A percentile compares a stretch with the other conserved stretches of the same genome.
Evolutionary conservation across 2,888 invertebrate genomes (phyloP).

Genomic region (Megastigmus dorsalis): DNA sequence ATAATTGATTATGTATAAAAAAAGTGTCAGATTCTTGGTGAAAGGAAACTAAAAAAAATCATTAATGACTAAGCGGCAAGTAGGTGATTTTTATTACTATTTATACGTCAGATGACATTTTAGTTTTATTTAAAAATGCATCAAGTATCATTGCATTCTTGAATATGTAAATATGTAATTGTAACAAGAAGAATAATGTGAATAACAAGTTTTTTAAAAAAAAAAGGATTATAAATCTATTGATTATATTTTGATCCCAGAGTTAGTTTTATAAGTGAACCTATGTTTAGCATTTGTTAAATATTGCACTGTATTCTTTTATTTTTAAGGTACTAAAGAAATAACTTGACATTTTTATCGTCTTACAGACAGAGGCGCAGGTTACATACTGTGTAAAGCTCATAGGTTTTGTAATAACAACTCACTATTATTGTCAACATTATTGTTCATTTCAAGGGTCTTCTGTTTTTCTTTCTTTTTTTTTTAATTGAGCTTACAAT

Average conservation of each 20-base stretch:
- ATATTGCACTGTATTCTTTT: not conserved
- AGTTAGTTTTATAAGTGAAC: not conserved
- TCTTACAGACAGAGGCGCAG: constrained; percentile 42
- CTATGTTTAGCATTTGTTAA: constrained; percentile 6
- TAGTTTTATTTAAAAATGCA: constrained; percentile 35
- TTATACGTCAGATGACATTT: constrained; percentile 38
- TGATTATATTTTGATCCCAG: constrained; percentile 39
- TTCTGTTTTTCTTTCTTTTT: not conserved
- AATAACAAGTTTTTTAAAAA: constrained; percentile 45
- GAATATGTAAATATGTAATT: constrained; percentile 52
- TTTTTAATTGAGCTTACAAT: constrained; percentile 7
- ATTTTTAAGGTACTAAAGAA: constrained; percentile 18
- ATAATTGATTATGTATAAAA: constrained; percentile 14
- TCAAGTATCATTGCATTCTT: constrained; percentile 22
- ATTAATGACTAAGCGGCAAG: constrained; percentile 24
- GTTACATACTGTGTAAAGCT: constrained; percentile 30
- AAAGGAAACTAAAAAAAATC: constrained; percentile 13
- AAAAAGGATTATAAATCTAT: too few species aligned
- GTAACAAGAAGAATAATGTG: constrained; percentile 44
- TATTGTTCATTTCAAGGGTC: constrained; percentile 6
- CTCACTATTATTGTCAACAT: constrained; percentile 47
- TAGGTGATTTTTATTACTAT: constrained; percentile 51
- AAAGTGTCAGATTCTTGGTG: not conserved
- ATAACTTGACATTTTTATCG: constrained; percentile 48
- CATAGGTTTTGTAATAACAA: constrained; percentile 27